These are phyloP conservation scores for Baccha elongata DNA, from an alignment of 2,888 invertebrate genomes.

Conservation along the genomic window DNA sequence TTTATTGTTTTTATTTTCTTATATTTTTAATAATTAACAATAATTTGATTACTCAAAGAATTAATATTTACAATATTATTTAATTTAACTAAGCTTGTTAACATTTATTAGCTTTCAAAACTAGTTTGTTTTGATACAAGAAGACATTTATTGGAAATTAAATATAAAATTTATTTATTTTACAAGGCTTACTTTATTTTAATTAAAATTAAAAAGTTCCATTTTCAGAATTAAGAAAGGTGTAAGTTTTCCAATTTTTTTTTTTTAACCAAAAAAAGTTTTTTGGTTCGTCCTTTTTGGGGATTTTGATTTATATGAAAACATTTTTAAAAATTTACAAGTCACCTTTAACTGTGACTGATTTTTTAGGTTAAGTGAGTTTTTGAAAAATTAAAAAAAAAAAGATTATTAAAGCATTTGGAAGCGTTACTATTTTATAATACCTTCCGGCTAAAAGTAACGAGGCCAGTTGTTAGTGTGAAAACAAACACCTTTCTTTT, in stretches of 20 bases:
- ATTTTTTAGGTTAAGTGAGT: background rate
- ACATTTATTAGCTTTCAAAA: constrained; percentile 14
- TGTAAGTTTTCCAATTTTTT: background rate
- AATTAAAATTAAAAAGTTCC: background rate
- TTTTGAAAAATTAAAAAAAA: background rate
- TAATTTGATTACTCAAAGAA: too few relatives aligned
- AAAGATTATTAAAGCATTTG: constrained; percentile 16
- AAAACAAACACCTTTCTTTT: constrained; percentile 45
- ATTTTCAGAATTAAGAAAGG: constrained; percentile 1
- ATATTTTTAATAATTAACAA: constrained; percentile 1
- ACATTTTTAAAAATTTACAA: too few relatives aligned
- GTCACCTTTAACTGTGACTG: too few relatives aligned
- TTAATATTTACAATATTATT: background rate
- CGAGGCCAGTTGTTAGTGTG: constrained; percentile 50
- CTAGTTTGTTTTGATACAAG: background rate
- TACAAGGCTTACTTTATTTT: constrained; percentile 40
- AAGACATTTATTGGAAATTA: constrained; percentile 45
- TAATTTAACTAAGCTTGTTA: constrained; percentile 39
- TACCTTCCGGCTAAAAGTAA: constrained; percentile 40
- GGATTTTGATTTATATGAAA: too few relatives aligned
- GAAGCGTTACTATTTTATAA: constrained; percentile 1
- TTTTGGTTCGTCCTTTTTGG: too few relatives aligned
- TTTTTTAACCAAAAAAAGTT: background rate
- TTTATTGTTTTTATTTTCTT: too few relatives aligned
- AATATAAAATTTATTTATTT: constrained; percentile 29